Base-by-base conservation (phyloP, 1,140 invertebrate species). In the Cardiocondyla obscurior region DNA sequence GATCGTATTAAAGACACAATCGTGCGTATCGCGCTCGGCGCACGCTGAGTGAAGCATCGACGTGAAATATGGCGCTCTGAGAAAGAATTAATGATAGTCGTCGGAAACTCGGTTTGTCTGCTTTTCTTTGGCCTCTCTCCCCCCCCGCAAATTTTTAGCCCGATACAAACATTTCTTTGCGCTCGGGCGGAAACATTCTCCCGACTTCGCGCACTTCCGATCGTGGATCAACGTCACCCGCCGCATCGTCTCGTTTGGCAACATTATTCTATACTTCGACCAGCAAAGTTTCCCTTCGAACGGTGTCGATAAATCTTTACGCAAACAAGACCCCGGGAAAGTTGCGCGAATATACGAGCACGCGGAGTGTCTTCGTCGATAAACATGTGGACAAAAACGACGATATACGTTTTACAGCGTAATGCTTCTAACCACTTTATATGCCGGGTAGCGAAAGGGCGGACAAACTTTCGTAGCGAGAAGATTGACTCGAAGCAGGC, bases 241-340 rank as follows among this genome's bases (percentile, higher is more conserved):
- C 3, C 30, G 51, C 62, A 69, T 16, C 46, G 33, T 69, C 60
- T 67, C 74, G 74, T 79, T 79, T 79, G 62, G 74, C 46, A 79
- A 79, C 74, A 79, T 79, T 79, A 79, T 79, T 79, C 62, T 79
- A 62, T 62, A 79, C 62, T 67, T 79, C 69, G 64, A 67, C 74
- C 62, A 46, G 55, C 74, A 69, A 79, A 79, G 74, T 67, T 79
- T 67, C 46, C 14, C 33, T 42, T 69, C 62, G 46, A 69, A 46
- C 25, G 22, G 25, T 36, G 62, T 79, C 74, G 74, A 79, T 79
- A 79, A 79, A 79, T 79, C 74, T 53, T 22, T 69, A 79, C 33
- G 74, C 49, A 79, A 69, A 69, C 62, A 79, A 6, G 12, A 69
- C 22, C 33, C 16, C n/a, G 25, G 3, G 57, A 69, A 79, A 79